Conservation (phyloP, 2,888 invertebrate genomes). For the Cheiracanthium punctorium region DNA sequence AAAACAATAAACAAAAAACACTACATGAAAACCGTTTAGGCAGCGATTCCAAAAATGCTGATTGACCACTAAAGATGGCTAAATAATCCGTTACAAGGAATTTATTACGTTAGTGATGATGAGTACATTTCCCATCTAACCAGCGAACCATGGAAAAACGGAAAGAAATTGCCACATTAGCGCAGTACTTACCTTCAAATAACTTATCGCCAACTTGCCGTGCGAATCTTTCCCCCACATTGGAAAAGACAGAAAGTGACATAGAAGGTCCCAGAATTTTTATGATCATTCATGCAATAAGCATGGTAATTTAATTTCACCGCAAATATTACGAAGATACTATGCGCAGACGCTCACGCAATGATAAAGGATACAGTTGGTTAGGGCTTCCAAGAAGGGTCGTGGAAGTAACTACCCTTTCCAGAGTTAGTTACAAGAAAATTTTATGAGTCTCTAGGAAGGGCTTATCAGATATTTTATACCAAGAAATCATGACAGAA, state of each 20-base stretch:
- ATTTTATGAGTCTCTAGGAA: too few species aligned
- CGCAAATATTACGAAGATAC: not conserved
- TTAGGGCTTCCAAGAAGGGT: too few species aligned
- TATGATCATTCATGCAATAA: not conserved
- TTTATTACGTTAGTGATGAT: conserved; percentile 31
- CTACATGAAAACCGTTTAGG: conserved; percentile 8
- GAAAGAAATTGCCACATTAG: conserved; percentile 11
- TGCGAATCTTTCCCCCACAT: conserved; percentile 20
- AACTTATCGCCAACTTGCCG: conserved; percentile 55
- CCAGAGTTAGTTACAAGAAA: too few species aligned
- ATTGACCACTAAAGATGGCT: conserved; percentile 7
- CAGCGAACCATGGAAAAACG: conserved; percentile 33
- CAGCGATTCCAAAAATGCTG: not conserved
- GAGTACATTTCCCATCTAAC: conserved; percentile 11
- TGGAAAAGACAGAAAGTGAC: too few species aligned
- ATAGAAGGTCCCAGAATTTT: not conserved
- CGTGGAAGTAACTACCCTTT: too few species aligned
- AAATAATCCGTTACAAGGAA: conserved; percentile 63
- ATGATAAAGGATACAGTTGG: too few species aligned
- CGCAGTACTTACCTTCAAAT: conserved; percentile 49
- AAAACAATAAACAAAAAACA: not conserved
- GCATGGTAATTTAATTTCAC: not conserved
- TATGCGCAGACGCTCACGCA: too few species aligned
- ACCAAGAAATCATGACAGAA: too few species aligned
- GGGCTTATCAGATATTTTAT: too few species aligned